Evolutionary conservation across 2,113 vertebrate genomes (phyloP).

Genomic region (Thryonomys swinderianus): DNA sequence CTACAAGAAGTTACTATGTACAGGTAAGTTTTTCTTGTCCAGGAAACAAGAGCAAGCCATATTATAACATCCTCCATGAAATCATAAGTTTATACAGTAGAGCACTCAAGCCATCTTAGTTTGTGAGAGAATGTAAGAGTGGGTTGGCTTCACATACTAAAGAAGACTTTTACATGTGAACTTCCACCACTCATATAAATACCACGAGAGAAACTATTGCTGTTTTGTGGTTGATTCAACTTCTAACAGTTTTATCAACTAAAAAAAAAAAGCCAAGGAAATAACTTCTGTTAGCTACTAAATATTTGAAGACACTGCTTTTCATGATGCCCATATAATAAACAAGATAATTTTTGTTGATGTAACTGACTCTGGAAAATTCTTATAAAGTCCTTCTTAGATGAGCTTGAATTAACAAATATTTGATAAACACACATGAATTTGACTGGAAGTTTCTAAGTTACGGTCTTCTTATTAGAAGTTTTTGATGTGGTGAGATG

Average conservation of each 20-base stretch:
- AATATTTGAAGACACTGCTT: conserved; percentile 34
- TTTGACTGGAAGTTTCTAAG: conserved; percentile 27
- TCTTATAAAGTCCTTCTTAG: not conserved
- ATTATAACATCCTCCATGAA: conserved; percentile 9
- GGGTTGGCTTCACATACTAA: not conserved
- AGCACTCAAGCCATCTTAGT: conserved; percentile 8
- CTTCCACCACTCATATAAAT: conserved; percentile 27
- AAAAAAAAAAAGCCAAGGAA: conserved; percentile 23
- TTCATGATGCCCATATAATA: conserved; percentile 21
- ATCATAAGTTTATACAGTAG: not conserved
- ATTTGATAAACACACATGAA: not conserved
- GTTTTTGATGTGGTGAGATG: not conserved
- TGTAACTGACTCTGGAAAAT: conserved; percentile 9
- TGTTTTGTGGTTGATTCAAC: not conserved
- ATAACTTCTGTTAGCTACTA: not conserved
- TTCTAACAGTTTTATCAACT: conserved; percentile 50
- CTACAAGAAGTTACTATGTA: not conserved
- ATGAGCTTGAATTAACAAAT: conserved; percentile 31
- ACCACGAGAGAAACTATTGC: not conserved
- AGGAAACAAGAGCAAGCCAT: not conserved
- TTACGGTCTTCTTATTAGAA: not conserved
- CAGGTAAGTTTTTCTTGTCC: not conserved
- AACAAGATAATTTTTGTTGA: conserved; percentile 30
- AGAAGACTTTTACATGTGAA: not conserved
- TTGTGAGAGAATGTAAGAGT: conserved; percentile 1